Evolutionary conservation across 1,140 invertebrate species (phyloP).

Genomic region (Calephelis virginiensis): DNA sequence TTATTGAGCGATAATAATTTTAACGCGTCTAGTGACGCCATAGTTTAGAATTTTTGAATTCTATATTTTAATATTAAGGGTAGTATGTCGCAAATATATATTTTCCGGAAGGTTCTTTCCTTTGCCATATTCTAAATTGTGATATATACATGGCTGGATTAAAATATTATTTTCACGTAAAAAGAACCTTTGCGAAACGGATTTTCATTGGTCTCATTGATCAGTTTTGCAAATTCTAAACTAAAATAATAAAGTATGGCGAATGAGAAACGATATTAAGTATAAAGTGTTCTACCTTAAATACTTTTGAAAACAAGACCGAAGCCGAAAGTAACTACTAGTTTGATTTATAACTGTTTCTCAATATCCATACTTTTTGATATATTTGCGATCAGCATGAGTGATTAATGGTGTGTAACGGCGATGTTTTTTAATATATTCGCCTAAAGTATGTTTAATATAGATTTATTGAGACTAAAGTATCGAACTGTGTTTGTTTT

Average conservation of each 20-base stretch:
- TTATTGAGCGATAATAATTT: constrained; percentile 15
- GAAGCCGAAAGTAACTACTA: too few species aligned
- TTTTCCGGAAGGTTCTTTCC: neutral
- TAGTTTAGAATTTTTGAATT: constrained; percentile 16
- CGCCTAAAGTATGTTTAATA: constrained; percentile 6
- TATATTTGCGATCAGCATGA: constrained; percentile 14
- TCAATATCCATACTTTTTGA: too few species aligned
- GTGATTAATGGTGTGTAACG: neutral
- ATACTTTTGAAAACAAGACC: too few species aligned
- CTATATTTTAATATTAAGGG: constrained; percentile 11
- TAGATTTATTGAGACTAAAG: neutral
- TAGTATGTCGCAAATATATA: constrained; percentile 4
- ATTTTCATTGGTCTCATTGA: too few species aligned
- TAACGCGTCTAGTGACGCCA: constrained; percentile 10
- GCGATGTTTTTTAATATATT: constrained; percentile 13
- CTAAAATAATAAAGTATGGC: too few species aligned
- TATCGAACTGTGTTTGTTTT: too few species aligned
- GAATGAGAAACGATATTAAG: too few species aligned
- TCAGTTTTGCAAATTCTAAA: too few species aligned
- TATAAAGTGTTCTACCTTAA: too few species aligned
- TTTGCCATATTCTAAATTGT: constrained; percentile 1
- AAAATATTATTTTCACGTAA: neutral
- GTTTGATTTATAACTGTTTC: too few species aligned
- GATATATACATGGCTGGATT: constrained; percentile 6
- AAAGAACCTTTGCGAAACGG: too few species aligned